Percentiles rank a stretch among this genome's conserved stretches.
Conservation (phyloP, 1,140 invertebrate species). For the Solenopsis fugax region DNA sequence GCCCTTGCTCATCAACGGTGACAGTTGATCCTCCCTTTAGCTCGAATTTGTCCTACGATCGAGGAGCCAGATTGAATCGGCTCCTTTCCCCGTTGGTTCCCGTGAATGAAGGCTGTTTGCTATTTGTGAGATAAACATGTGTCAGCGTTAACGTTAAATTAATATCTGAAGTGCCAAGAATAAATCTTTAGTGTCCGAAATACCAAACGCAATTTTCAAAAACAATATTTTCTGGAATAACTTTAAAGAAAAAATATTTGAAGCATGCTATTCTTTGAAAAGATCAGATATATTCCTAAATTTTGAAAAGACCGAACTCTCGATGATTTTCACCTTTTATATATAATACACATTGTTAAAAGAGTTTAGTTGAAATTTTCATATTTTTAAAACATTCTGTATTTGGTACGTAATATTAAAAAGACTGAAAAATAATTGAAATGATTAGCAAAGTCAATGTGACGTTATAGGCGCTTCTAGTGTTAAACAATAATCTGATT, state of each 20-base stretch:
- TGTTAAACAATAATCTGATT: conserved; percentile 59
- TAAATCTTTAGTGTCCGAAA: background rate
- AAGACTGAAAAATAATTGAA: too few species aligned
- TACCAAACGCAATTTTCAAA: too few species aligned
- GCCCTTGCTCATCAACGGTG: conserved; percentile 80
- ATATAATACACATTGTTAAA: background rate
- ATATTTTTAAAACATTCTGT: too few species aligned
- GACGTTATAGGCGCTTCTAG: too few species aligned
- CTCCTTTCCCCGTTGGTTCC: conserved; percentile 16
- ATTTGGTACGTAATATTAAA: too few species aligned
- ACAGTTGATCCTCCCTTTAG: conserved; percentile 82
- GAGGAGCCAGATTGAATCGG: conserved; percentile 72
- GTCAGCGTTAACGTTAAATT: background rate
- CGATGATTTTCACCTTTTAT: background rate
- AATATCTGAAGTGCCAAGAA: background rate
- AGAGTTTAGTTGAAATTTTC: background rate
- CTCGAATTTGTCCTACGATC: conserved; percentile 75
- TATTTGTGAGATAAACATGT: conserved; percentile 18
- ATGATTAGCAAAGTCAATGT: too few species aligned
- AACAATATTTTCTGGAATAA: background rate
- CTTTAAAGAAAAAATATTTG: background rate
- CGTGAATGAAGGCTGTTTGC: background rate
- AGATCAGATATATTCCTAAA: too few species aligned
- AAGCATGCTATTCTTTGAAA: background rate
- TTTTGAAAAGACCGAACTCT: background rate